Evolutionary conservation across 2,888 invertebrate genomes (phyloP), one percentile per base, ranked within the genome.

Genomic region (Ptychoptera contaminata): DNA sequence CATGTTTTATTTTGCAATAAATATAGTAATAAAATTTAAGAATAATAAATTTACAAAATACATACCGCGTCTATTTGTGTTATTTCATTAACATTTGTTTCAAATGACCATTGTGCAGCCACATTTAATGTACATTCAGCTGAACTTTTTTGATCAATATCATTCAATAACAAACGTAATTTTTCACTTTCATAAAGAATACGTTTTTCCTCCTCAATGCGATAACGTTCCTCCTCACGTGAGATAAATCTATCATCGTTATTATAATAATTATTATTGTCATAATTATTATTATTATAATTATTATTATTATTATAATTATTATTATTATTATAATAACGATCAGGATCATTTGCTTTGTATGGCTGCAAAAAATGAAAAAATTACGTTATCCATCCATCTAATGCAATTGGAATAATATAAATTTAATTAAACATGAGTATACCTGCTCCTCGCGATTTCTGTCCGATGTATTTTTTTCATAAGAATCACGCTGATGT

Each of bases 61-160:
- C 84, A 82, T 63, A 87, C 88, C 61, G 87, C 87, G 56, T 83
- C 79, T 52, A 82, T 68, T 65, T 88, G 87, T 1, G 83, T 82
- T 40, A 72, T 77, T 60, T 84, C 82, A 63, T 84, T 86, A 35
- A 87, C 84, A 57, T 87, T 81, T 5, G 87, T 87, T 64, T 88
- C 87, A 57, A 86, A 88, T 60, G 81, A 79, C 88, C 88, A 88
- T 58, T 88, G 88, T 1, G 85, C 83, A 0, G 77, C 81, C n/a
- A 88, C 87, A 61, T 87, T 87, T 42, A 78, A 79, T 0, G 83
- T 83, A 56, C 87, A 88, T 61, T 84, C 81, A 58, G 81, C 77
- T 0, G 85, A 79, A 9, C 84, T 77, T 55, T 81, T 76, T 30
- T 79, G 73, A 58, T 87, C 87, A 23, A 84, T 71, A 48, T 79